A percentile compares a stretch with the other conserved stretches of the same genome.
Conservation (phyloP, 2,888 invertebrate genomes). For the Branchinecta sandiegonensis region DNA sequence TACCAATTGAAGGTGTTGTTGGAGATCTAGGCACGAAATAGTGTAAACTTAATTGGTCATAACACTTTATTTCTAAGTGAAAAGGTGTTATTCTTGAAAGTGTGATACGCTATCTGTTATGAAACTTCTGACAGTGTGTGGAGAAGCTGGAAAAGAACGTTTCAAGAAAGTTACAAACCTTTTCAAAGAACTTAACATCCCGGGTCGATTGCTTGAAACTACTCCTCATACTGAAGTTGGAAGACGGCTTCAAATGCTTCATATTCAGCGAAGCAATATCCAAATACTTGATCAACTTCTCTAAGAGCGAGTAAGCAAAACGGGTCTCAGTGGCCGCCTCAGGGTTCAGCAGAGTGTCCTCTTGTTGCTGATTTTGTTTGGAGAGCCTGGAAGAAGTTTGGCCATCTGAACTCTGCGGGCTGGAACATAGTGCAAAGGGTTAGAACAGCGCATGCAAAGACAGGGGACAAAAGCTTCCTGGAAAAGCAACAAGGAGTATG, state of each 20-base stretch:
- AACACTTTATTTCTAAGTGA: no score
- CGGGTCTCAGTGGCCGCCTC: conserved; percentile 69
- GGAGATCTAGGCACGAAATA: no score
- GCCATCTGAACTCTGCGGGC: conserved; percentile 44
- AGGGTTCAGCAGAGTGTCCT: conserved; percentile 21
- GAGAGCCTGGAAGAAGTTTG: conserved; percentile 47
- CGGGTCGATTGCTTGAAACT: conserved; percentile 87
- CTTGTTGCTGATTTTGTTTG: conserved; percentile 41
- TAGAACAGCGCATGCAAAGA: background rate
- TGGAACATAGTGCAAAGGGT: conserved; percentile 34
- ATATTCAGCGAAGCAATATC: conserved; percentile 94
- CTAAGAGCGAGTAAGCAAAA: conserved; percentile 91
- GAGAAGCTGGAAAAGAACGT: no score
- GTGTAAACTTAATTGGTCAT: no score
- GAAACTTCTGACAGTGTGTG: no score
- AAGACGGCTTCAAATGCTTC: conserved; percentile 83
- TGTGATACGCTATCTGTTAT: no score
- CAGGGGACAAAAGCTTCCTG: no score
- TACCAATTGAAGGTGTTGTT: no score
- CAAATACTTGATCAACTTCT: conserved; percentile 89
- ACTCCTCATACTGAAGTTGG: conserved; percentile 80
- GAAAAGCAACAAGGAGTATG: no score
- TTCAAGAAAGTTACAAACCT: conserved; percentile 43
- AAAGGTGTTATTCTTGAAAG: no score
- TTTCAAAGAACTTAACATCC: conserved; percentile 98